Conservation (phyloP, 2,113 vertebrate genomes). For the Aegithalos caudatus region DNA sequence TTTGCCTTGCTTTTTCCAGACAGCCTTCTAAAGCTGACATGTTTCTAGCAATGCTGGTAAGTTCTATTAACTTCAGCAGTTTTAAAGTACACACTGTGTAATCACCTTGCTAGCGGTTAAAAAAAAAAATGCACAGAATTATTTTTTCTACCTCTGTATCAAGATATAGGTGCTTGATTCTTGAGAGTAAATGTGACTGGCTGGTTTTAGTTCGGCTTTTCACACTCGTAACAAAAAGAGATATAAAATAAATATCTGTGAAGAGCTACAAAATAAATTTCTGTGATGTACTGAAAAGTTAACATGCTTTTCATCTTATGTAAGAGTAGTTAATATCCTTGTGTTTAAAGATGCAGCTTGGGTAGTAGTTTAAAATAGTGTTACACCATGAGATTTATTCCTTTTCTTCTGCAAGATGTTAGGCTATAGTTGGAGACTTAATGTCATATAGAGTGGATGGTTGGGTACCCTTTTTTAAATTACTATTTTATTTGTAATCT, state of each 20-base stretch:
- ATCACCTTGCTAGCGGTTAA: not conserved
- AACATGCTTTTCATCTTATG: fast-evolving
- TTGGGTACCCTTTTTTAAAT: not conserved
- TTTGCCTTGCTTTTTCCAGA: not conserved
- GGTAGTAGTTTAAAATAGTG: not conserved
- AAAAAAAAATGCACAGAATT: not conserved
- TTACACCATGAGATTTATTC: not conserved
- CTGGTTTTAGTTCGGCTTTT: not conserved
- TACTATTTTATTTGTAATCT: not conserved
- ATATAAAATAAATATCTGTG: not conserved
- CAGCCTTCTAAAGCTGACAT: not conserved
- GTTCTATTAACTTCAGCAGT: not conserved
- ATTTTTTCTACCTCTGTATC: not conserved
- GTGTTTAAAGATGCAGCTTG: not conserved
- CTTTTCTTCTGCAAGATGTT: not conserved
- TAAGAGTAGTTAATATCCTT: not conserved
- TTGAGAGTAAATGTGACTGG: not conserved
- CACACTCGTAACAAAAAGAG: not conserved
- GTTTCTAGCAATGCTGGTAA: not conserved
- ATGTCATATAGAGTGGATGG: not conserved
- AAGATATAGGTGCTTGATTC: not conserved
- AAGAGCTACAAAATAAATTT: not conserved
- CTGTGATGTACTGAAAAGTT: not conserved
- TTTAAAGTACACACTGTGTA: not conserved
- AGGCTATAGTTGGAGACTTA: not conserved